Base-by-base conservation (phyloP, 2,888 invertebrate species). In the Selenia dentaria region DNA sequence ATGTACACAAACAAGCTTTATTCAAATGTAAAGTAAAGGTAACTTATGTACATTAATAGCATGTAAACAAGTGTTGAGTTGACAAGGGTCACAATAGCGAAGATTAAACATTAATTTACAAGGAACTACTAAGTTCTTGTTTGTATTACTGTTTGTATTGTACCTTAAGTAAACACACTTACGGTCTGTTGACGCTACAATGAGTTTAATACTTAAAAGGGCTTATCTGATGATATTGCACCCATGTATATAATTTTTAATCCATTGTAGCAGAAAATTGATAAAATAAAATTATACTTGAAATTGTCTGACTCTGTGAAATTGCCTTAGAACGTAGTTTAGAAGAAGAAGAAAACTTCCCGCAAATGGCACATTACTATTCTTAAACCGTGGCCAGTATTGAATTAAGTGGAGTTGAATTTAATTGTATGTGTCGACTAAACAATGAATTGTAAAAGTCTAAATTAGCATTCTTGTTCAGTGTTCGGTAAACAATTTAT, bases 61-160 rank as follows among this genome's bases (percentile, higher is more conserved):
- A 22, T 20, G 41, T 28, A 10, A 25, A 16, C 22, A 31, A 25
- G 39, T 29, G 29, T 13, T 28, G 4, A 14, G 18, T 18, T 41
- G 33, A 41, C 34, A 22, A 41, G 41, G 41, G 41, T 41, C 25
- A 10, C 27, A 28, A 18, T 27, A 12, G 14, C 22, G 28, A n/a
- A 32, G 25, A 9, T 12, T 9, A 16, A 12, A 22, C 24, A 25
- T 39, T 32, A 31, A 31, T 38, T 31, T 22, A 22, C 22, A 22
- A 2, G 22, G 22, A 6, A 8, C 22, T 22, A 8, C 22, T 6
- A 22, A 22, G 22, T 22, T 22, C 5, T 22, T 29, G 38, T 38
- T 31, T 38, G 31, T n/a, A 11, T 24, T 20, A 28, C 28, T 22
- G 22, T 22, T 22, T 22, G 8, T 22, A 2, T 22, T 22, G 22